Percentiles rank a stretch among this genome's conserved stretches.
Evolutionary conservation across 2,797 vertebrate genomes (phyloP).

Genomic region (Fistularia tabacaria): DNA sequence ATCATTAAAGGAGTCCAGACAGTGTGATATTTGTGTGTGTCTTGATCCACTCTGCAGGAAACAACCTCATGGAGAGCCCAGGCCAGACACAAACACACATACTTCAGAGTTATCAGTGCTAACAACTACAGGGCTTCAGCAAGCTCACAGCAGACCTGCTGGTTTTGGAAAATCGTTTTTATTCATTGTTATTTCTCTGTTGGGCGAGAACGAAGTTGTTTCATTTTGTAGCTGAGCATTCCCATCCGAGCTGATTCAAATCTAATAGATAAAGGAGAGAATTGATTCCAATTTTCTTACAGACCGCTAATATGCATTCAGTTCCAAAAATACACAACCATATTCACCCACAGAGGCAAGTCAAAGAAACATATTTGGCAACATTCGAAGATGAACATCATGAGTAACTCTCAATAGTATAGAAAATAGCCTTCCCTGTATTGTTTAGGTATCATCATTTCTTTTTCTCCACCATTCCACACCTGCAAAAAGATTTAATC

Average conservation of each 20-base stretch:
- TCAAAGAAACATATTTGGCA: slow-evolving; percentile 8
- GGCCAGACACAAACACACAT: slow-evolving; percentile 37
- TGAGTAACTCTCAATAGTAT: slow-evolving; percentile 25
- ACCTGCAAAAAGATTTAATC: slow-evolving; percentile 53
- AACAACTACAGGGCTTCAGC: slow-evolving; percentile 44
- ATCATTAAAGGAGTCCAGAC: slow-evolving; percentile 7
- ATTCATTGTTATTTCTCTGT: slow-evolving; percentile 32
- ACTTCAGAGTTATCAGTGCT: slow-evolving; percentile 32
- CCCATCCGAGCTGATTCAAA: slow-evolving; percentile 26
- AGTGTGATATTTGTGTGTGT: slow-evolving; percentile 7
- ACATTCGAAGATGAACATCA: slow-evolving; percentile 32
- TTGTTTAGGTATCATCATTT: slow-evolving; percentile 53
- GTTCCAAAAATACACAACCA: slow-evolving; percentile 1
- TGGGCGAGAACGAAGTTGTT: slow-evolving; percentile 11
- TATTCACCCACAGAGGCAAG: slow-evolving; percentile 4
- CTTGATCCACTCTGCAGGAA: slow-evolving; percentile 27
- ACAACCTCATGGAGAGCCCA: slow-evolving; percentile 24
- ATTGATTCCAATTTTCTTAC: slow-evolving; percentile 20
- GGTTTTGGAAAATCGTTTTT: slow-evolving; percentile 32
- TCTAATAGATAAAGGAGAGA: slow-evolving; percentile 32
- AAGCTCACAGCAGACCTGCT: slow-evolving; percentile 31
- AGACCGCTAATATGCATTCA: slow-evolving; percentile 18
- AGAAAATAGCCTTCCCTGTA: slow-evolving; percentile 45
- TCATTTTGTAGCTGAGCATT: slow-evolving; percentile 12
- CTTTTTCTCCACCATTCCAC: slow-evolving; percentile 35